These are phyloP conservation scores for Dorcus parallelipipedus DNA, from an alignment of 2,888 invertebrate species.

Conservation along the genomic window DNA sequence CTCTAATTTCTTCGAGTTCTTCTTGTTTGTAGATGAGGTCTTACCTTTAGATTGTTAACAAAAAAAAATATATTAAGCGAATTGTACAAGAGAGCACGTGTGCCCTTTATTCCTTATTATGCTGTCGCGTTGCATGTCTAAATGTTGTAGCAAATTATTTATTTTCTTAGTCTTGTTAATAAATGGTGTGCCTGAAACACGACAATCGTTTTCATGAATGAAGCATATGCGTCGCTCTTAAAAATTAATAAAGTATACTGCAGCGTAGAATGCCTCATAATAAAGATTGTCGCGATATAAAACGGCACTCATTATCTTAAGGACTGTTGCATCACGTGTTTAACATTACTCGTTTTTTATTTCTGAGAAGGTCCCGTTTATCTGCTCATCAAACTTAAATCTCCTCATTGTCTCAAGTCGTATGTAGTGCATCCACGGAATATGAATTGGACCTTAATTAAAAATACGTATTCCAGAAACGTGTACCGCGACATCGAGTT, in stretches of 20 bases:
- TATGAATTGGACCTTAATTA: conserved; percentile 30
- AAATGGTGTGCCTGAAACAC: no score
- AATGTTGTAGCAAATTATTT: no score
- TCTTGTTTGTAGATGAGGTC: no score
- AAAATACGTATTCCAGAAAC: conserved; percentile 26
- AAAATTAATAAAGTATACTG: background rate
- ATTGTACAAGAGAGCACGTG: no score
- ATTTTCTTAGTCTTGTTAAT: no score
- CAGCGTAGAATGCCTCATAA: background rate
- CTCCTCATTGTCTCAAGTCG: conserved; percentile 26
- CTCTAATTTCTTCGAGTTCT: no score
- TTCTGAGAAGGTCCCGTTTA: conserved; percentile 27
- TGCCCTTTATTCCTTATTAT: no score
- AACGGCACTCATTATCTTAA: conserved; percentile 14
- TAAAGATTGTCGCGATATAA: conserved; percentile 14
- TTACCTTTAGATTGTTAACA: no score
- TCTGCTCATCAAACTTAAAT: conserved; percentile 27
- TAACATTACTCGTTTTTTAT: conserved; percentile 20
- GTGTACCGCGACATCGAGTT: conserved; percentile 3
- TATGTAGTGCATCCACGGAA: conserved; percentile 26
- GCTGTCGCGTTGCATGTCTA: no score
- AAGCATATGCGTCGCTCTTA: background rate
- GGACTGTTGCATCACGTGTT: conserved; percentile 16
- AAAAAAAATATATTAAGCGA: no score
- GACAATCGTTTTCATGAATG: no score